Evolutionary conservation across 2,797 vertebrate genomes (phyloP).

Genomic region (Neopelma chrysocephalum): DNA sequence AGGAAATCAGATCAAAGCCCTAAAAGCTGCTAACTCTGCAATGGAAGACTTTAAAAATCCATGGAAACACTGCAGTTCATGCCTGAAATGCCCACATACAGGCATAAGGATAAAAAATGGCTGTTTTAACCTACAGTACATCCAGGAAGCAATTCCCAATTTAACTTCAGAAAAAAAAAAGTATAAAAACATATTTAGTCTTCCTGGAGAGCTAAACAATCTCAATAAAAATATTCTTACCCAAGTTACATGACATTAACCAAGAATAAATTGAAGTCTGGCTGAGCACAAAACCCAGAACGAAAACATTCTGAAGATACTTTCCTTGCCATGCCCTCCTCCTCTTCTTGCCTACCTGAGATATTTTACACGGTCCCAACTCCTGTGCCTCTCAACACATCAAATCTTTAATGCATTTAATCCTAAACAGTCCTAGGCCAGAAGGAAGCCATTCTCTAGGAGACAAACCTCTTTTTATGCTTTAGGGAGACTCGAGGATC

Average conservation of each 20-base stretch:
- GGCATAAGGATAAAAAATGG: not conserved
- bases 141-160: not conserved
- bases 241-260: not conserved
- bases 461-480: not conserved
- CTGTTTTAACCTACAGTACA: not conserved
- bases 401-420: not conserved
- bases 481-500: not conserved
- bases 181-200: not conserved
- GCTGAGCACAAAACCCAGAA: not conserved
- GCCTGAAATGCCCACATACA: slow-evolving; percentile 25
- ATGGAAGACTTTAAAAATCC: slow-evolving; percentile 46
- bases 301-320: not conserved
- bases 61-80: not conserved
- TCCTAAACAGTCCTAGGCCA: not conserved
- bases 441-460: not conserved
- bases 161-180: not conserved
- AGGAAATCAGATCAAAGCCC: slow-evolving; percentile 23
- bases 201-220: not conserved
- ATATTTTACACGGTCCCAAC: not conserved
- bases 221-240: not conserved
- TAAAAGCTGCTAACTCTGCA: slow-evolving; percentile 34
- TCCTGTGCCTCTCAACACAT: not conserved
- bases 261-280: not conserved
- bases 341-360: not conserved
- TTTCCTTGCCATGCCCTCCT: not conserved